Evolutionary conservation across 2,113 vertebrate genomes (phyloP).

Genomic region (Gorsachius goisagi): DNA sequence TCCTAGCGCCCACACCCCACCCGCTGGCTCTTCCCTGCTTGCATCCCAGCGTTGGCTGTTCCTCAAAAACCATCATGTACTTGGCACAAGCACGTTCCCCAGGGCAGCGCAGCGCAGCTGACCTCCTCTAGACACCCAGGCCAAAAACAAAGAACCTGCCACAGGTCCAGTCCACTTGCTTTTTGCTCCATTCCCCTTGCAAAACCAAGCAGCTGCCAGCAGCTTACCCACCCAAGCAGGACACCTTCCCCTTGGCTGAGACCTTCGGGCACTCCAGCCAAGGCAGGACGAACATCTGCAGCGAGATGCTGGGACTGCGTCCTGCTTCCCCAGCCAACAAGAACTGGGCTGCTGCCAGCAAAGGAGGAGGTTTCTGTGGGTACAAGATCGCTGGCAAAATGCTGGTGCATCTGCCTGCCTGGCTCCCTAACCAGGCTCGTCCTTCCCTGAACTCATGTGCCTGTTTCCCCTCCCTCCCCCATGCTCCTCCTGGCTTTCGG

Average conservation of each 20-base stretch:
- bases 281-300: background rate
- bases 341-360: background rate
- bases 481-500: background rate
- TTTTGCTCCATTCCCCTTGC: background rate
- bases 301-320: background rate
- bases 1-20: background rate
- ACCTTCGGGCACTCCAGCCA: background rate
- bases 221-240: background rate
- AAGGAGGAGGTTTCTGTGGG: background rate
- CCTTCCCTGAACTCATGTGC: background rate
- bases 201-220: background rate
- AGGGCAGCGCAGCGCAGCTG: background rate
- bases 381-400: background rate
- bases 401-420: background rate
- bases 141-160: background rate
- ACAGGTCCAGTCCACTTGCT: rapidly evolving
- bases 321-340: background rate
- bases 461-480: background rate
- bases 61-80: background rate
- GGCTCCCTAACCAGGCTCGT: background rate
- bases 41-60: background rate
- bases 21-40: background rate
- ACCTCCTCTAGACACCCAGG: background rate
- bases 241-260: background rate
- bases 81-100: background rate